Base-by-base conservation (phyloP, 2,888 invertebrate species). In the Cantharis nigra region DNA sequence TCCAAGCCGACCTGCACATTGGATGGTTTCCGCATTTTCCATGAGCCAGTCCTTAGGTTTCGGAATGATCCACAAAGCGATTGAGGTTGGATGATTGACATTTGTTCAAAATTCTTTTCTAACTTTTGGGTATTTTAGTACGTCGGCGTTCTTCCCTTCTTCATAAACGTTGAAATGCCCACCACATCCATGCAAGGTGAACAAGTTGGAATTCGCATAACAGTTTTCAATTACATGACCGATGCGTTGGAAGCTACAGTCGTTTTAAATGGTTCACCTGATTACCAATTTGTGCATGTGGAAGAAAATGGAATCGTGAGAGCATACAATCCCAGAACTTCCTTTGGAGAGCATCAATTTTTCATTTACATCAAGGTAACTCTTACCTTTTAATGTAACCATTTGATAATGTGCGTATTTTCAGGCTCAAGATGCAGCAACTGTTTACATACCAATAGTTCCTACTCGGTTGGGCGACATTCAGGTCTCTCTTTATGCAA, bases 141-240 rank as follows among this genome's bases (percentile, higher is more conserved):
- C 87, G 93, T 95, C 26, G 97, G 97, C 13, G 94, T 97, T 0
- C 90, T 97, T 63, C 97, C 98, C 14, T 97, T 98, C 92, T 98
- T 95, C 89, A 97, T 98, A 83, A 96, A 96, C 85, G 95, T 98
- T 70, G 98, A 98, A 87, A 97, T 97, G 90, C 98, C 98, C 0
- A 91, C 91, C 0, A 89, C 90, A 33, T 95, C 96, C 84, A 92
- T 94, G 62, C 95, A 97, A 87, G 98, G 98, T 4, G 98, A 98
- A 89, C 98, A 98, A 89, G 92, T 98, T 49, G 98, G 98, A 10
- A 92, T 98, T 30, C 91, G 98, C 28, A 96, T 98, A 0, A 95
- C 96, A 0, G 95, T 98, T 9, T 98, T 98, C 89, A 98, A 98
- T 90, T 98, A 98, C 89, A 95, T 96, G 94, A 92, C 92, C 70